Evolutionary conservation across 2,113 vertebrate genomes (phyloP).

Genomic region (Ascaphus truei): DNA sequence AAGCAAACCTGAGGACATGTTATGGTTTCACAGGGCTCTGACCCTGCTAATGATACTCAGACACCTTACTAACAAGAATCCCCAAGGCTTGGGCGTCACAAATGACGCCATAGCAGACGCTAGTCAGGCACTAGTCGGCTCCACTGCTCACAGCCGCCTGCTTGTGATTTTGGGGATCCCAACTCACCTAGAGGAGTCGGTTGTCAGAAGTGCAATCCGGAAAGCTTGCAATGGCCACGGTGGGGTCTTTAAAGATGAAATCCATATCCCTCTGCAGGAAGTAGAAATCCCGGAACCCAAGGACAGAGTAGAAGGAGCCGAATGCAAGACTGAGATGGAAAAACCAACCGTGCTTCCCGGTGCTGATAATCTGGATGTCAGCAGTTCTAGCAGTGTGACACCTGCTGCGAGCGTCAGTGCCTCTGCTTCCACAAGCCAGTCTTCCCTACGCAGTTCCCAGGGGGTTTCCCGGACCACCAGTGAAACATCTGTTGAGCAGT

Average conservation of each 20-base stretch:
- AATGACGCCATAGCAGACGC: slow-evolving; percentile 89
- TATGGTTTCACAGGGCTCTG: slow-evolving; percentile 95
- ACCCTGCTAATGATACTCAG: slow-evolving; percentile 93
- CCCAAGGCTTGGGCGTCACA: slow-evolving; percentile 87
- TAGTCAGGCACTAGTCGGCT: slow-evolving; percentile 88
- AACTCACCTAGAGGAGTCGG: slow-evolving; percentile 86
- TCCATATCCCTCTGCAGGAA: slow-evolving; percentile 91
- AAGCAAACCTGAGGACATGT: slow-evolving; percentile 94
- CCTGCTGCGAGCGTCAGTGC: slow-evolving; percentile 86
- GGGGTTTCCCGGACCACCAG: slow-evolving; percentile 81
- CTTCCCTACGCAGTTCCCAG: slow-evolving; percentile 90
- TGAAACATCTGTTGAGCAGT: slow-evolving; percentile 81
- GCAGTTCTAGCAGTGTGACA: slow-evolving; percentile 86
- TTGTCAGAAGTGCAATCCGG: slow-evolving; percentile 84
- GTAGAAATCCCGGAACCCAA: slow-evolving; percentile 81
- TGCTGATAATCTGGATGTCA: slow-evolving; percentile 78
- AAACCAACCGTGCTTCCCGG: slow-evolving; percentile 61
- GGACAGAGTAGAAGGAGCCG: slow-evolving; percentile 66
- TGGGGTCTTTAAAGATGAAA: slow-evolving; percentile 91
- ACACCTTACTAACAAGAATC: slow-evolving; percentile 88
- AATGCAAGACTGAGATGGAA: slow-evolving; percentile 69
- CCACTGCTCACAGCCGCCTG: slow-evolving; percentile 86
- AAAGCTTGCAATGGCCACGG: slow-evolving; percentile 92
- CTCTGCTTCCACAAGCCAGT: slow-evolving; percentile 89
- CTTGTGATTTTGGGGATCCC: slow-evolving; percentile 95